Conservation (phyloP, 1,140 invertebrate species). For the Stenopsyche tienmushanensis region DNA sequence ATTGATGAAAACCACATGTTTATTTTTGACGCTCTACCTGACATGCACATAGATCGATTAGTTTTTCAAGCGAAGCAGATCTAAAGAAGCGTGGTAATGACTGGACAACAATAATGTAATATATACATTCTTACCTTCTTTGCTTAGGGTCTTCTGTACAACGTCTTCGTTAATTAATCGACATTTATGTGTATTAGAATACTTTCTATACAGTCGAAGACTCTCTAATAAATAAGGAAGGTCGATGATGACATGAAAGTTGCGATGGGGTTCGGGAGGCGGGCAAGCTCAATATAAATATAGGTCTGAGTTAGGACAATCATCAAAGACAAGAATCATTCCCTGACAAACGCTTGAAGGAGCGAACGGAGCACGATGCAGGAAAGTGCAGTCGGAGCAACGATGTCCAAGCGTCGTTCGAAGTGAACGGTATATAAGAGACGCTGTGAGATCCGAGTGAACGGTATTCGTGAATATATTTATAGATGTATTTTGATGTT, state of each 20-base stretch:
- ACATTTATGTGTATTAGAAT: too few relatives aligned
- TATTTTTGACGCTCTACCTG: conserved; percentile 24
- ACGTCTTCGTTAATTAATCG: too few relatives aligned
- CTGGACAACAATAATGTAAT: conserved; percentile 30
- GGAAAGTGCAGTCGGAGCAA: conserved; percentile 35
- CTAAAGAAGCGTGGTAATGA: conserved; percentile 9
- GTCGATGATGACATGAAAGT: conserved; percentile 22
- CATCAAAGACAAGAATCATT: conserved; percentile 41
- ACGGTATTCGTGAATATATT: too few relatives aligned
- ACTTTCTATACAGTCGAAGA: too few relatives aligned
- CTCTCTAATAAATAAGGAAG: too few relatives aligned
- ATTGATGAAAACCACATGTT: too few relatives aligned
- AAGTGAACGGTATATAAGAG: too few relatives aligned
- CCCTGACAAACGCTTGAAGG: conserved; percentile 42
- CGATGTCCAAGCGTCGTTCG: conserved; percentile 11
- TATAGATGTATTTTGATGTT: too few relatives aligned
- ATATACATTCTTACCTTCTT: conserved; percentile 38
- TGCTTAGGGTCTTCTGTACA: conserved; percentile 11
- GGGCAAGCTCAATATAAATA: conserved; percentile 18
- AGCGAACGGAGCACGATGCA: conserved; percentile 30
- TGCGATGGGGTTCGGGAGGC: conserved; percentile 15
- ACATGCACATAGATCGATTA: conserved; percentile 36
- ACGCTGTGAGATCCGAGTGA: too few relatives aligned
- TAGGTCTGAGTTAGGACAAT: conserved; percentile 33
- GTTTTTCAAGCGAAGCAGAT: conserved; percentile 21